Evolutionary conservation across 2,888 invertebrate species (phyloP).

Genomic region (Aspidapion aeneum): DNA sequence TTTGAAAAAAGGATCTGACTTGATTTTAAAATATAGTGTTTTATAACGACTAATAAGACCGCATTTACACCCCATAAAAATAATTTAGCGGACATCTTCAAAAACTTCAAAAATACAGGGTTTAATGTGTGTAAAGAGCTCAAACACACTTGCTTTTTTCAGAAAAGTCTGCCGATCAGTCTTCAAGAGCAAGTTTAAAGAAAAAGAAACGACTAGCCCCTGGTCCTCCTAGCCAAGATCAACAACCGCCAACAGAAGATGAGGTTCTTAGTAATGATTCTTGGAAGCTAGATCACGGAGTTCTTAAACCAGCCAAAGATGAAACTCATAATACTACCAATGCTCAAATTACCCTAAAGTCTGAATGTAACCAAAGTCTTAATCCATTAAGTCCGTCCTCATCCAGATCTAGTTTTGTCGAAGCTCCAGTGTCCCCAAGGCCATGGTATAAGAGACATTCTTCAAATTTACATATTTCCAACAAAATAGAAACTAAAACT

Average conservation of each 20-base stretch:
- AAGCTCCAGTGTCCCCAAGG: conserved; percentile 52
- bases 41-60: too few species aligned
- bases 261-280: conserved; percentile 47
- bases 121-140: too few species aligned
- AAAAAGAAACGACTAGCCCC: conserved; percentile 50
- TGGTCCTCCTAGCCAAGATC: conserved; percentile 41
- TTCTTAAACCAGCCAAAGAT: conserved; percentile 48
- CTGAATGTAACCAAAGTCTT: not conserved
- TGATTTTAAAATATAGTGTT: too few species aligned
- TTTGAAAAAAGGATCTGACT: too few species aligned
- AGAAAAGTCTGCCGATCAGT: conserved; percentile 20
- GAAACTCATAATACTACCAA: conserved; percentile 27
- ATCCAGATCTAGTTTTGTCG: conserved; percentile 37
- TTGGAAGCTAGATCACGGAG: conserved; percentile 50
- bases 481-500: conserved; percentile 41
- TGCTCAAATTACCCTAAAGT: conserved; percentile 19
- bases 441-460: conserved; percentile 64
- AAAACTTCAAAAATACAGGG: too few species aligned
- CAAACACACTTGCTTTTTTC: not conserved
- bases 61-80: too few species aligned
- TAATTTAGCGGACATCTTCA: too few species aligned
- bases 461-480: conserved; percentile 34
- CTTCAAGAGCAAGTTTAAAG: conserved; percentile 40
- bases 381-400: conserved; percentile 30
- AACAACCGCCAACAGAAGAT: conserved; percentile 30